Percentiles rank a stretch among this genome's conserved stretches.
These are phyloP conservation scores for Lasioglossum villosulum DNA, from an alignment of 2,888 invertebrate species.

Conservation along the genomic window DNA sequence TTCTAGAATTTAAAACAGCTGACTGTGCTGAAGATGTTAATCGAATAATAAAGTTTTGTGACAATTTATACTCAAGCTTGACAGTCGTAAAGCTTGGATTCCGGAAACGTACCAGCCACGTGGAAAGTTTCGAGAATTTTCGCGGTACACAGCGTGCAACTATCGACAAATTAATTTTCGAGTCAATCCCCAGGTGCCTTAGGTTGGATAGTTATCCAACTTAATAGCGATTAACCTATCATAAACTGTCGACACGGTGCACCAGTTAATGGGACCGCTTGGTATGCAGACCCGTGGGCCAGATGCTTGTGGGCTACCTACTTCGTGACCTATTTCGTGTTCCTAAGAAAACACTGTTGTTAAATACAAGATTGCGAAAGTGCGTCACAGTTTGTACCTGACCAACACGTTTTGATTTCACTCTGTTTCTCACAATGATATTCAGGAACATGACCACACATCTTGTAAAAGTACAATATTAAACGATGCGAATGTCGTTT, in stretches of 20 bases:
- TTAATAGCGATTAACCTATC: slow-evolving; percentile 10
- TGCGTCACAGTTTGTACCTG: no score
- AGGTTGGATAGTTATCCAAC: neutral
- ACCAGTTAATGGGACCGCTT: slow-evolving; percentile 7
- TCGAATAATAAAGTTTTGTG: neutral
- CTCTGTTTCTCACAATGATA: no score
- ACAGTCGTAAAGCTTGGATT: neutral
- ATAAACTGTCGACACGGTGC: neutral
- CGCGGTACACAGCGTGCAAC: neutral
- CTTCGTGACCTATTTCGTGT: neutral
- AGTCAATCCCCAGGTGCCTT: neutral
- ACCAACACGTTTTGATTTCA: no score
- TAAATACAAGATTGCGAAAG: no score
- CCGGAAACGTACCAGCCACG: neutral
- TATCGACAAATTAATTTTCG: slow-evolving; percentile 5
- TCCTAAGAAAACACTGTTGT: neutral
- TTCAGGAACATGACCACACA: no score
- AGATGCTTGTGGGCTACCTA: neutral
- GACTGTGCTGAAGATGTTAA: neutral
- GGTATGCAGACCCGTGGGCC: slow-evolving; percentile 2
- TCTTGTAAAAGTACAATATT: no score
- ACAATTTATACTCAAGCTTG: neutral
- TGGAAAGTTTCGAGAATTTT: neutral
- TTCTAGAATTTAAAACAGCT: no score
- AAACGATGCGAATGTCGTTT: no score